These are phyloP conservation scores for Metaphire vulgaris DNA, from an alignment of 1,140 invertebrate species.

Conservation along the genomic window DNA sequence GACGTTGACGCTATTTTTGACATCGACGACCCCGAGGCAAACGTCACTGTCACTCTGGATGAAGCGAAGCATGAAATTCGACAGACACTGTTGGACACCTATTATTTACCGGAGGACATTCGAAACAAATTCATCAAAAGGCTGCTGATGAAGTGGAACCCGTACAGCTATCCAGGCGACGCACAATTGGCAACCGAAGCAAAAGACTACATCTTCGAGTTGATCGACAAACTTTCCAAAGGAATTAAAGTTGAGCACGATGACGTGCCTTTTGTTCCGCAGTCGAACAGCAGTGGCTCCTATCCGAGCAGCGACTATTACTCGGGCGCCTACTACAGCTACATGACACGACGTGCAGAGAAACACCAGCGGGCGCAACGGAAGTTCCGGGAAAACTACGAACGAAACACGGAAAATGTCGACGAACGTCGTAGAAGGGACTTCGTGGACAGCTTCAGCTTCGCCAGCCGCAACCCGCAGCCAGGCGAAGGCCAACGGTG, in stretches of 20 bases:
- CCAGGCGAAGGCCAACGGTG: conserved; percentile 5
- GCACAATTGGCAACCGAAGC: conserved; percentile 36
- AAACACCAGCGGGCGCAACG: neutral
- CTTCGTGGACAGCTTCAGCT: neutral
- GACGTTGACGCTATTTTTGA: neutral
- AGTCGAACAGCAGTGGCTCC: neutral
- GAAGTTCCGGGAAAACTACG: neutral
- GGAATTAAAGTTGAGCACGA: neutral
- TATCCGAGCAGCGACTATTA: neutral
- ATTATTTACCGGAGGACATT: conserved; percentile 22
- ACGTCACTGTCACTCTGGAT: neutral
- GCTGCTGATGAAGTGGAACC: conserved; percentile 30
- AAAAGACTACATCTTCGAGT: conserved; percentile 33
- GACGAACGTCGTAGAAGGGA: neutral
- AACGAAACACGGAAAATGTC: neutral
- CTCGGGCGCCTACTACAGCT: neutral
- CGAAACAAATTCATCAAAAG: conserved; percentile 30
- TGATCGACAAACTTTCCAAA: conserved; percentile 26
- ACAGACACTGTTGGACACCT: conserved; percentile 32
- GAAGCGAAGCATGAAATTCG: conserved; percentile 31
- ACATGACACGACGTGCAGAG: conserved; percentile 5
- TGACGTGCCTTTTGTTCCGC: too few relatives aligned
- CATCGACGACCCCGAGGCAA: neutral
- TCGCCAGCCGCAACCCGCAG: neutral
- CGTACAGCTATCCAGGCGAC: conserved; percentile 32